Evolutionary conservation across 2,888 invertebrate genomes (phyloP), one percentile per base, ranked within the genome.

Genomic region (Odontomyia ornata): DNA sequence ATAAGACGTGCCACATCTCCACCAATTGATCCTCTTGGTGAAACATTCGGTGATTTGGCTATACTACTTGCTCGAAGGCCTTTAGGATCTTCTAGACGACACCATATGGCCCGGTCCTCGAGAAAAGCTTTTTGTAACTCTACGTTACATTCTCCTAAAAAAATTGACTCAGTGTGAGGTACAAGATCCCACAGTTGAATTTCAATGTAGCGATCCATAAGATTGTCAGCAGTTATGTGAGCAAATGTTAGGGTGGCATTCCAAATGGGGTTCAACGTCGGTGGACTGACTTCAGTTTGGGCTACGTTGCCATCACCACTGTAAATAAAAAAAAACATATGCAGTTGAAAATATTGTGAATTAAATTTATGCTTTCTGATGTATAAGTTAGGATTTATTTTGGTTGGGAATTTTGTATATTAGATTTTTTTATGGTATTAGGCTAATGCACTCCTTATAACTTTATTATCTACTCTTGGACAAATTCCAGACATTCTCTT

Each of bases 61-160:
- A 86, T 84, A 65, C 86, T 86, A 7, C 85, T 86, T 78, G 85
- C 84, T 7, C 93, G 89, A 67, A 94, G 85, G 76, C 91, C 90
- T 79, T 91, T 88, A 0, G 93, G 93, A 85, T 95, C 95, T 82
- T 95, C 95, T 75, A 95, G 87, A 7, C 95, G 92, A 88, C 95
- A 97, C 96, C 96, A 97, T 65, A 95, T 92, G 0, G 96, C 94
- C 77, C 95, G 91, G 85, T 96, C 95, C 83, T 95, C 94, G 30
- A 96, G 90, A 83, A 95, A 94, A 1, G 95, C 95, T 85, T 94
- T 94, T 82, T 87, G 86, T 80, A 87, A 80, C 79, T 87, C 87
- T 36, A 91, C 92, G 65, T 91, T 92, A 86, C 93, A 93, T 85
- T 94, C 93, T 83, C 94, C 95, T 27, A 95, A 89, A 81, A 95